Evolutionary conservation across 2,888 invertebrate genomes (phyloP), one percentile per base, ranked within the genome.

Genomic region (Atrina japonica): DNA sequence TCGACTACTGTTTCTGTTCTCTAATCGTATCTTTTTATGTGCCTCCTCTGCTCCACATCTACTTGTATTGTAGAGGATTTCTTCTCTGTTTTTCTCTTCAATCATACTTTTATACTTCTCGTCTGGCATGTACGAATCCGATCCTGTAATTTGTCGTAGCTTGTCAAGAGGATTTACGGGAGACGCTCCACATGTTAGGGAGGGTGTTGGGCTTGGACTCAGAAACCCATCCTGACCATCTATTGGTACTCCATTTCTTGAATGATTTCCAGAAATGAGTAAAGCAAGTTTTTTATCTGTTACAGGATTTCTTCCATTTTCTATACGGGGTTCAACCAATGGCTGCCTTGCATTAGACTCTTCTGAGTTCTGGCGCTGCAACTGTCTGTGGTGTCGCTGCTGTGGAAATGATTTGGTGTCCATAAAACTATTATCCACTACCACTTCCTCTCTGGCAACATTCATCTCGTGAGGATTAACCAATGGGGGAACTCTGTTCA

Each of bases 141-240:
- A 71, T 35, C 69, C 63, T 21, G 69, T 69, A 63, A 75, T 70
- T 68, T 66, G 80, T 63, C 55, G 77, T 66, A 83, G 70, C 55
- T 82, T 76, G 45, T 80, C 75, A 23, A 84, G 65, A 16, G 79
- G 77, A n/a, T 65, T 71, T n/a, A 79, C 67, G 9, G 76, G 78
- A 3, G 72, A 75, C 7, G 68, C 73, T 23, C 66, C 58, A n/a
- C n/a, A n/a, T 9, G 47, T 65, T 49, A 70, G 75, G 3, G 75
- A 76, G 25, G 76, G 80, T n/a, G 72, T 82, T 60, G 77, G 81
- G 71, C 75, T 76, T 3, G 79, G 79, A 66, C 80, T 80, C 35
- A 68, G 67, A 21, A 82, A 74, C 25, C 72, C 70, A 40, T 71
- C 59, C 50, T 55, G 27, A 23, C n/a, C n/a, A 40, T n/a, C 52